Conservation (phyloP, 2,888 invertebrate genomes). For the Horisme vitalbata region DNA sequence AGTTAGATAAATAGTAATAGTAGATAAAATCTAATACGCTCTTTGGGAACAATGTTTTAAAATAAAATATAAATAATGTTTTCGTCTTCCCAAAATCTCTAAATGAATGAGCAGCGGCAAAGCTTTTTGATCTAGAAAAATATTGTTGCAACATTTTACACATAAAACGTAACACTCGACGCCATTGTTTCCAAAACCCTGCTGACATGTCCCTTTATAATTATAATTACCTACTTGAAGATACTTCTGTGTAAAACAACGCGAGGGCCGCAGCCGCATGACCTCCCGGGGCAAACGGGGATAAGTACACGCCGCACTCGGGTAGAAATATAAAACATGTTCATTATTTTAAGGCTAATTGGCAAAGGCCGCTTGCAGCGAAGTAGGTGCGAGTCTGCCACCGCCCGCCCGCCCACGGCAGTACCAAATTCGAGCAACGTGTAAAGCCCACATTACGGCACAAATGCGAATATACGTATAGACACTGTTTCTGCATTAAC, state of each 20-base stretch:
- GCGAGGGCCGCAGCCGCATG: slow-evolving; percentile 66
- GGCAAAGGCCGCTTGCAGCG: slow-evolving; percentile 79
- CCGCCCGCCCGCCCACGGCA: slow-evolving; percentile 75
- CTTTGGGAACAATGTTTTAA: too few species aligned
- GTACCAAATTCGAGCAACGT: slow-evolving; percentile 68
- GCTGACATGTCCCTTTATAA: slow-evolving; percentile 59
- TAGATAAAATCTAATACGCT: too few species aligned
- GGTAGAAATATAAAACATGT: slow-evolving; percentile 82
- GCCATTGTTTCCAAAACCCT: slow-evolving; percentile 48
- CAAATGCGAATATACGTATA: slow-evolving; percentile 65
- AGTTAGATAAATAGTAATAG: too few species aligned
- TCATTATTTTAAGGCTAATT: slow-evolving; percentile 84
- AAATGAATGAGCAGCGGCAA: slow-evolving; percentile 19
- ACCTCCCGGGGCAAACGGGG: slow-evolving; percentile 79
- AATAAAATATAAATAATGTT: too few species aligned
- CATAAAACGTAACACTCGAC: slow-evolving; percentile 45
- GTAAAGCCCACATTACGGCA: slow-evolving; percentile 70
- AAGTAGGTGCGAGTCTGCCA: slow-evolving; percentile 67
- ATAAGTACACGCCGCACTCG: slow-evolving; percentile 76
- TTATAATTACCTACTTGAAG: slow-evolving; percentile 59
- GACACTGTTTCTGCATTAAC: slow-evolving; percentile 77
- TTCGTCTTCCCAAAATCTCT: too few species aligned
- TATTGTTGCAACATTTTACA: slow-evolving; percentile 47
- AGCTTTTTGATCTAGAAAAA: slow-evolving; percentile 41
- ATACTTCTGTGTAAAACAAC: slow-evolving; percentile 59